These are phyloP conservation scores for Sisyra terminalis DNA, from an alignment of 2,888 invertebrate species.

Conservation along the genomic window DNA sequence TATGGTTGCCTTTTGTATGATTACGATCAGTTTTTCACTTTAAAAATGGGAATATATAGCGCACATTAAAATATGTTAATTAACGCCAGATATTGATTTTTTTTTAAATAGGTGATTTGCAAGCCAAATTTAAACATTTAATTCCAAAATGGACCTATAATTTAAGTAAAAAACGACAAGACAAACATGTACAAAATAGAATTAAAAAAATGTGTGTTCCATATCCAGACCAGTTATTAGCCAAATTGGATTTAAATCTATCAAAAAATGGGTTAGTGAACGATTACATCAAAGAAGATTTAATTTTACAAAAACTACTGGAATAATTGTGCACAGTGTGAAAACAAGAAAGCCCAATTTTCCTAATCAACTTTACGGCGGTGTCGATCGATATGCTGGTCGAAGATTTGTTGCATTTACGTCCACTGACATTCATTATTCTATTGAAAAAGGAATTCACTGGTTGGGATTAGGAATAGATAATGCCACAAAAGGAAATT, in stretches of 20 bases:
- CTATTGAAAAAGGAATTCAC: slow-evolving; percentile 61
- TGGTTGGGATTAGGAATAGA: slow-evolving; percentile 76
- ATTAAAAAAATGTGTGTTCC: no score
- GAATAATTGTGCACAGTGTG: slow-evolving; percentile 54
- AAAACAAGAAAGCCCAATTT: slow-evolving; percentile 62
- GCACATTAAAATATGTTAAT: no score
- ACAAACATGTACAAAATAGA: no score
- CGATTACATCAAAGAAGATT: slow-evolving; percentile 19
- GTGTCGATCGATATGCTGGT: slow-evolving; percentile 46
- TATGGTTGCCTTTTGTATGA: no score
- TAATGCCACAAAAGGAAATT: slow-evolving; percentile 34
- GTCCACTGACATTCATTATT: slow-evolving; percentile 73
- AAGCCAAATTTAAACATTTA: no score
- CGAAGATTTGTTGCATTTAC: slow-evolving; percentile 54
- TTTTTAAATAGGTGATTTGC: no score
- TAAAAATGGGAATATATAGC: no score
- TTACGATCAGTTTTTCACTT: no score
- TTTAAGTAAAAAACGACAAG: no score
- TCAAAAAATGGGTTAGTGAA: slow-evolving; percentile 12
- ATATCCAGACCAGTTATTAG: no score
- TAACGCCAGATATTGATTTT: no score
- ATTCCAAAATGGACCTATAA: no score
- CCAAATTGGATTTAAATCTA: slow-evolving; percentile 14
- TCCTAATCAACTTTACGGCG: slow-evolving; percentile 65
- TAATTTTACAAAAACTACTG: slow-evolving; percentile 30